Conservation (phyloP, 2,888 invertebrate genomes). For the Drosophila nigricruria region DNA sequence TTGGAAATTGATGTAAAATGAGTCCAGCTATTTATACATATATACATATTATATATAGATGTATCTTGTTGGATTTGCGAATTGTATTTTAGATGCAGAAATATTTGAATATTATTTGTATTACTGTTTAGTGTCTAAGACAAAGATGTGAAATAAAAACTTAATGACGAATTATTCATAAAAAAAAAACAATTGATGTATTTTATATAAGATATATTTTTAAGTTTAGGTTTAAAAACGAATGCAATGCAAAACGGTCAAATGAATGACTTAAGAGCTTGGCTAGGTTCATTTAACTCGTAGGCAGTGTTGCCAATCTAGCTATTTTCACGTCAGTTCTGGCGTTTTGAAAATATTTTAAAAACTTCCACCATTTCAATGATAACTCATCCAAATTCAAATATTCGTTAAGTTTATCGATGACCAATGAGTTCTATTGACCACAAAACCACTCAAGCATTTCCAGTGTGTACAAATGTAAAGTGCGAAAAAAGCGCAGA, state of each 20-base stretch:
- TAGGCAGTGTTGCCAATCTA: too few species aligned
- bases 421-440: background rate
- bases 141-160: slow-evolving; percentile 66
- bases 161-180: slow-evolving; percentile 11
- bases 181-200: background rate
- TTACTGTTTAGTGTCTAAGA: slow-evolving; percentile 67
- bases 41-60: background rate
- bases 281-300: too few species aligned
- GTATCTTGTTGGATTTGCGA: slow-evolving; percentile 31
- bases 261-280: background rate
- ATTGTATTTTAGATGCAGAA: slow-evolving; percentile 20
- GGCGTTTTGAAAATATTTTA: too few species aligned
- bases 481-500: background rate
- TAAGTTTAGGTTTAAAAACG: background rate
- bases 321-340: too few species aligned
- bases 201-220: background rate
- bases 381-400: background rate
- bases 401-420: background rate
- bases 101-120: slow-evolving; percentile 37
- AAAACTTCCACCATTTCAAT: background rate
- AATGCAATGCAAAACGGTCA: background rate
- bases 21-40: background rate
- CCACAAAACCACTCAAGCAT: background rate
- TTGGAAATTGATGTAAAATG: slow-evolving; percentile 46
- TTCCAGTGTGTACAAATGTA: background rate